A percentile compares a stretch with the other conserved stretches of the same genome.
These are phyloP conservation scores for Malaclemys terrapin DNA, from an alignment of 2,113 vertebrate species.

Conservation along the genomic window DNA sequence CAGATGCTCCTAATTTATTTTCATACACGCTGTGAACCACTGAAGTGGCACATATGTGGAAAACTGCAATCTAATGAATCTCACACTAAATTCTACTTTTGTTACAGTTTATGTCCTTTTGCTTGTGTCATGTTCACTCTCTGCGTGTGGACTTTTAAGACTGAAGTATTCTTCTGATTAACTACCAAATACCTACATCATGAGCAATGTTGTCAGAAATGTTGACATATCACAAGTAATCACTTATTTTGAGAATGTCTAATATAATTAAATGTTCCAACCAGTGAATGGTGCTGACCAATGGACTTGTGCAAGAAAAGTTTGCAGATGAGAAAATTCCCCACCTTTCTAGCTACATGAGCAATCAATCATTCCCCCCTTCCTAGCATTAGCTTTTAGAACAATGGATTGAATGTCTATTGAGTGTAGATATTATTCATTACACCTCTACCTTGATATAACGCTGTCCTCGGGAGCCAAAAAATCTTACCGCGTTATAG, in stretches of 20 bases:
- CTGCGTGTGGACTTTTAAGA: accelerated
- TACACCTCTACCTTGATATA: too few relatives aligned
- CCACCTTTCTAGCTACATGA: background rate
- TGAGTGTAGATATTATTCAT: too few relatives aligned
- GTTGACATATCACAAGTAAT: background rate
- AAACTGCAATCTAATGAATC: accelerated
- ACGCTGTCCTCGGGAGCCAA: too few relatives aligned
- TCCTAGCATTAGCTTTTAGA: background rate
- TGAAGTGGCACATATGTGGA: background rate
- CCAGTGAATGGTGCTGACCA: background rate
- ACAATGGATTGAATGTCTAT: slow-evolving; percentile 7
- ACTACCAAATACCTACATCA: background rate
- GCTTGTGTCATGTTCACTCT: background rate
- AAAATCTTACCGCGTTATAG: too few relatives aligned
- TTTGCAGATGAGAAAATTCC: background rate
- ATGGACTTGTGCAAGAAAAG: background rate
- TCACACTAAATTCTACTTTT: background rate
- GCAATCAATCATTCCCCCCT: background rate
- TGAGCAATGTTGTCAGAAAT: background rate
- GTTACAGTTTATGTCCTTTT: background rate
- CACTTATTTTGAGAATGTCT: background rate
- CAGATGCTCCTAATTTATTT: background rate
- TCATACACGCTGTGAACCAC: background rate
- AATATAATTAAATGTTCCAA: background rate
- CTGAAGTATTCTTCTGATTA: background rate